Evolutionary conservation across 2,113 vertebrate genomes (phyloP).

Genomic region (Macquaria australasica): DNA sequence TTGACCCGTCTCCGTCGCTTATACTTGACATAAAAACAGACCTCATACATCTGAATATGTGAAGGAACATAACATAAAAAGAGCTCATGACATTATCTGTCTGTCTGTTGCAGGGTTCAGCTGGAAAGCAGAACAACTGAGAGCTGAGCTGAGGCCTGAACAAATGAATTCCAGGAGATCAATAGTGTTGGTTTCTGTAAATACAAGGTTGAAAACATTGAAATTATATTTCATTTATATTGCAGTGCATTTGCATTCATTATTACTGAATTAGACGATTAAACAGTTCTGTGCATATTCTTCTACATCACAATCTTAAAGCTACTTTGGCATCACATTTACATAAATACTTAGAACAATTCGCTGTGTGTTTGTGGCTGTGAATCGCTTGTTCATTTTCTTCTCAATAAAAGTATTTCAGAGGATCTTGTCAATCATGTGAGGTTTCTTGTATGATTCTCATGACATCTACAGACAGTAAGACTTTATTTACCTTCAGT

Average conservation of each 20-base stretch:
- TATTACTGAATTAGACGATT: background rate
- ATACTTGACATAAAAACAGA: background rate
- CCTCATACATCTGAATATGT: background rate
- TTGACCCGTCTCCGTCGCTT: background rate
- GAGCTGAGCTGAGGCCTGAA: conserved; percentile 10
- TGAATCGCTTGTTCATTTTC: background rate
- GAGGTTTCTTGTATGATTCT: background rate
- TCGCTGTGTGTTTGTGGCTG: background rate
- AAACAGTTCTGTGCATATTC: background rate
- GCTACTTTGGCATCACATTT: no score
- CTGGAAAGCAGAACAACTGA: conserved; percentile 44
- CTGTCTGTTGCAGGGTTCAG: conserved; percentile 38
- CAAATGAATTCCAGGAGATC: no score
- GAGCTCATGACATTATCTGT: background rate
- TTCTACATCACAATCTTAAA: no score
- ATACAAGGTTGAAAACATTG: conserved; percentile 3
- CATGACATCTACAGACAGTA: background rate
- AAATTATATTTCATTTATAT: background rate
- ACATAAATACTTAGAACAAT: no score
- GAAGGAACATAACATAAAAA: background rate
- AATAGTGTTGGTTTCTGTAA: conserved; percentile 15
- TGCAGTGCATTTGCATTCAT: background rate
- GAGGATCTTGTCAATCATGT: background rate
- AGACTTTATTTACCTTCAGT: background rate
- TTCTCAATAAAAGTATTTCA: conserved; percentile 39